A percentile compares a stretch with the other conserved stretches of the same genome.
phyloP scores from a whole-genome alignment of 2,113 vertebrate species.

The Rhadina sibilatrix region DNA sequence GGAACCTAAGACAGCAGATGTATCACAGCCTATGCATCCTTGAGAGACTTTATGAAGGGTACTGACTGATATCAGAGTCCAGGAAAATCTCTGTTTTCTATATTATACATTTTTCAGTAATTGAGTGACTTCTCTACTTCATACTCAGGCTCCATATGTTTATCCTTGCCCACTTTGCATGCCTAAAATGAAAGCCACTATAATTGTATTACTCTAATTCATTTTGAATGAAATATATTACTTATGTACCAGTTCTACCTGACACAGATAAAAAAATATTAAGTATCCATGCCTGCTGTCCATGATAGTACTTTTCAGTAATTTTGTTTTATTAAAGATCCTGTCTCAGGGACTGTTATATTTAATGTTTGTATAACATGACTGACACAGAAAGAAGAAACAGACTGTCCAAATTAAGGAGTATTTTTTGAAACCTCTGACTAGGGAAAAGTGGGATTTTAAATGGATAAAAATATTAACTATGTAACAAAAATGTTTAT shows the following conservation, averaged over 20 bases:
- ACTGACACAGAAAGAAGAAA: background rate
- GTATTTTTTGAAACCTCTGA: background rate
- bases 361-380: background rate
- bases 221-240: background rate
- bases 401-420: background rate
- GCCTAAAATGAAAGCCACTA: background rate
- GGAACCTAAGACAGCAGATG: accelerated
- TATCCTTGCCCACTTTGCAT: background rate
- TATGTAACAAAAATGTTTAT: background rate
- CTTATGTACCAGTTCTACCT: background rate
- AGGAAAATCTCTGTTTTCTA: background rate
- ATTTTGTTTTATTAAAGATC: background rate
- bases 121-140: background rate
- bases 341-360: accelerated
- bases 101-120: background rate
- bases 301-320: background rate
- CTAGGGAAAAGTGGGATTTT: background rate
- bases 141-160: background rate
- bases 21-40: background rate
- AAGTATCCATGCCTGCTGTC: background rate
- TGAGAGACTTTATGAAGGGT: background rate
- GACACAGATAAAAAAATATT: background rate
- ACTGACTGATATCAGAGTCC: no score
- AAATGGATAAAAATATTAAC: background rate
- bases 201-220: background rate